Base-by-base conservation (phyloP, 92 coral and sea anemone genomes). In the Galaxea fascicularis region DNA sequence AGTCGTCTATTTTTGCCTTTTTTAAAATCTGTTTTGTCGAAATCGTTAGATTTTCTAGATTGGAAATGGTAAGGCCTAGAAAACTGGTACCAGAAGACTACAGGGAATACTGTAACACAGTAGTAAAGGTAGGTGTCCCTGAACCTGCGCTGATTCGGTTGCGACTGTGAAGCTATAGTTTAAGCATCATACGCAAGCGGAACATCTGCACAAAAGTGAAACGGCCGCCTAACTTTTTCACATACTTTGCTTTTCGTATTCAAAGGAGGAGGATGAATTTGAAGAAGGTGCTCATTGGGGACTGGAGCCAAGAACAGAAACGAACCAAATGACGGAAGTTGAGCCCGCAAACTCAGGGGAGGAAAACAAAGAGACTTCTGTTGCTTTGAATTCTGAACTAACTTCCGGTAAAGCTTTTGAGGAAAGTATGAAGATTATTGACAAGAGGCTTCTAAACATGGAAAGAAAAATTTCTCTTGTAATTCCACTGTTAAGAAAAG, bases 391-490 rank as follows among this genome's bases (percentile, higher is more conserved):
- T 30, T 20, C 65, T 7, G 26, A 30, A 9, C 27, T 22, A 3
- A 6, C 15, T 15, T 67, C 52, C 39, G 8, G 90, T 66, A 86
- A 83, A 69, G 82, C 77, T 26, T 63, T 93, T 18, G 88, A 89
- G 21, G 86, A 65, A 59, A 89, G 86, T 51, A 22, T 93, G 41
- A 85, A 73, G 69, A 80, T 80, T 41, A 87, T 93, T 58, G 98
- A 93, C 52, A 78, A 74, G 60, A 78, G 91, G 72, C 87, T 93
- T 9, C 73, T 64, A 45, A 78, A 78, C 74, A 89, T 93, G 95
- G 98, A 93, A 65, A 68, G 70, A 22, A 54, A 81, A 20, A 21
- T 81, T 44, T 81, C 85, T 6, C 28, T 68, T 16, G 26, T 81
- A 53, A 57, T 81, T 22, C 69, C 85, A 10, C 67, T 81, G 4